phyloP scores from a whole-genome alignment of 1,140 invertebrate genomes.

The Macrobrachium nipponense region DNA sequence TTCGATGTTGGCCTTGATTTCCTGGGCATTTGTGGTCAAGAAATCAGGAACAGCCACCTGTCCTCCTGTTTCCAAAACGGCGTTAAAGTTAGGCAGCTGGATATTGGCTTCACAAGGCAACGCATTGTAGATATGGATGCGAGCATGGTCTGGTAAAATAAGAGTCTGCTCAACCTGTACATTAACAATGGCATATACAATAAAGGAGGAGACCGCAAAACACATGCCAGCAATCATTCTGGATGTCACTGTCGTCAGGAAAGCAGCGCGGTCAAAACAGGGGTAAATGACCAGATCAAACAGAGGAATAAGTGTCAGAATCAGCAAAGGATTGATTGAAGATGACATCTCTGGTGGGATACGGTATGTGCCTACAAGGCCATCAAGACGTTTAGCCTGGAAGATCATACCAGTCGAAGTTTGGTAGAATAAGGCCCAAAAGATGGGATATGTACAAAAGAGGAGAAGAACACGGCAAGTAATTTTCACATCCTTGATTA shows the following conservation, averaged over 20 bases:
- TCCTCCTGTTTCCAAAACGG: not conserved
- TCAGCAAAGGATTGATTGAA: slow-evolving; percentile 83
- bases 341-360: slow-evolving; percentile 60
- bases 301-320: slow-evolving; percentile 86
- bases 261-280: slow-evolving; percentile 3
- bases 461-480: slow-evolving; percentile 79
- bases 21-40: not conserved
- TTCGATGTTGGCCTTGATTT: slow-evolving; percentile 7
- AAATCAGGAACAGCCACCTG: slow-evolving; percentile 5
- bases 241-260: slow-evolving; percentile 76
- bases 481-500: slow-evolving; percentile 82
- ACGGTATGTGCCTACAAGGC: slow-evolving; percentile 73
- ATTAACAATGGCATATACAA: slow-evolving; percentile 88
- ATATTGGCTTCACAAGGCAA: slow-evolving; percentile 19
- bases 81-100: not conserved
- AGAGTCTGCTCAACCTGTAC: slow-evolving; percentile 48
- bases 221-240: slow-evolving; percentile 84
- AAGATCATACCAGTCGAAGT: slow-evolving; percentile 89
- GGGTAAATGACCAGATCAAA: slow-evolving; percentile 81
- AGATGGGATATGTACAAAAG: slow-evolving; percentile 86
- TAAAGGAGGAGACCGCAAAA: slow-evolving; percentile 84
- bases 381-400: slow-evolving; percentile 91
- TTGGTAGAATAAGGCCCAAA: slow-evolving; percentile 92
- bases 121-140: slow-evolving; percentile 47
- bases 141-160: slow-evolving; percentile 1